Base-by-base conservation (phyloP, 2,113 vertebrate species). In the Sphyrna mokarran region DNA sequence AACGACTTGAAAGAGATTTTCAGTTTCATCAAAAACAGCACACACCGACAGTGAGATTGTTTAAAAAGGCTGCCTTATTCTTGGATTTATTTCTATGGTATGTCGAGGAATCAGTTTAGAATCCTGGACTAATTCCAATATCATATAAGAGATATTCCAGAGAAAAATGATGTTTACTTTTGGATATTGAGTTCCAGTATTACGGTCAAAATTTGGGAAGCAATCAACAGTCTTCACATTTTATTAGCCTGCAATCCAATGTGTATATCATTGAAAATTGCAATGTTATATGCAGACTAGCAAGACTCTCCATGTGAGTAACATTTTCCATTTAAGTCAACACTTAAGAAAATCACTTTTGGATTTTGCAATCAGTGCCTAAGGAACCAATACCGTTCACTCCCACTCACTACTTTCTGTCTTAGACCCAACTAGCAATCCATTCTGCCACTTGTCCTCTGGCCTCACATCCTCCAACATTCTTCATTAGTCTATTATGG, bases 1-100 rank as follows among this genome's bases (percentile, higher is more conserved):
- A 83, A 83, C 20, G 80, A 43, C 80, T 83, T 83, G 80, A 83
- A 83, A 83, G 80, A 83, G 80, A 83, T 20, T 43, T 83, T 83
- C 37, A 83, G 37, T 40, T 83, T 83, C 16, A 43, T 83, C 37
- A 20, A 43, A 83, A 40, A n/a, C 37, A 83, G 37, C n/a, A 43
- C 80, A 83, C 80, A 83, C 40, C 80, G 0, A 40, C 37, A 43
- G 16, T 83, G 37, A 83, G 80, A 83, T 83, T 40, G 78, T 83
- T 83, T 83, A 40, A 83, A 83, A 83, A 40, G 80, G 37, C 80
- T 83, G 80, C 37, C 37, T 83, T 83, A 37, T 83, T 20, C 80
- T 83, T 83, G 80, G 80, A 83, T 43, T 83, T 83, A 83, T 83
- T 83, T 83, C 80, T 83, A 40, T 20, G 37, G 16, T 83, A 83